Conservation (phyloP, 1,140 invertebrate species). For the Brachionus paranguensis region DNA sequence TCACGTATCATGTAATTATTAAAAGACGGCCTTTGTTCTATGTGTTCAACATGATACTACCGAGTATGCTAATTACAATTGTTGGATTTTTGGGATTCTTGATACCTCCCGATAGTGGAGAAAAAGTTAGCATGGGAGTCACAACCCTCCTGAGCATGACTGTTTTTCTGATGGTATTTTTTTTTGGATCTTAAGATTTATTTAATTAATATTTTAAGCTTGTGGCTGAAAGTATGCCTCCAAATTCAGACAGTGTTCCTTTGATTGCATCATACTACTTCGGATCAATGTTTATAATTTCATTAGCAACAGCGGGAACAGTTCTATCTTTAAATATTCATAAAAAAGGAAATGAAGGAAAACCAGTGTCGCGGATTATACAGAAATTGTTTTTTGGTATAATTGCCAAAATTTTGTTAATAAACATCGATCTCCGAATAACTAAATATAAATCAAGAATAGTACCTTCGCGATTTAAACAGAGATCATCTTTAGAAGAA, state of each 20-base stretch:
- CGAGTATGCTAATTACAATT: conserved; percentile 78
- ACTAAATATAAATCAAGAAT: not conserved
- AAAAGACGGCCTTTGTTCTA: conserved; percentile 77
- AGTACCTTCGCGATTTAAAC: not conserved
- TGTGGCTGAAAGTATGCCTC: conserved; percentile 79
- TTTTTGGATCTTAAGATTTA: not conserved
- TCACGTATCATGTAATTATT: conserved; percentile 59
- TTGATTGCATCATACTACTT: conserved; percentile 84
- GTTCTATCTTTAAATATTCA: conserved; percentile 70
- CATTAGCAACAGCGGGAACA: conserved; percentile 77
- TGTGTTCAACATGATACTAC: conserved; percentile 81
- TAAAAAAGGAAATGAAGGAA: conserved; percentile 59
- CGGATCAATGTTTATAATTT: conserved; percentile 80
- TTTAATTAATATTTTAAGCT: conserved; percentile 55
- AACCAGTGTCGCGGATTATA: not conserved
- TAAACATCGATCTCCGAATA: not conserved
- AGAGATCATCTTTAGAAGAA: not conserved
- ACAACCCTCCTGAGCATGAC: conserved; percentile 84
- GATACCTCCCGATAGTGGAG: conserved; percentile 78
- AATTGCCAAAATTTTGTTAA: conserved; percentile 9
- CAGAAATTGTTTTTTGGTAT: conserved; percentile 1
- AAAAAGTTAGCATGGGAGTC: conserved; percentile 68
- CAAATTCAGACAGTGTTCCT: conserved; percentile 77
- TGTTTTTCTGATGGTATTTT: conserved; percentile 78
- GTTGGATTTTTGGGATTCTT: conserved; percentile 81